A percentile compares a stretch with the other conserved stretches of the same genome.
Conservation (phyloP, 2,888 invertebrate species). For the Tipula lateralis region DNA sequence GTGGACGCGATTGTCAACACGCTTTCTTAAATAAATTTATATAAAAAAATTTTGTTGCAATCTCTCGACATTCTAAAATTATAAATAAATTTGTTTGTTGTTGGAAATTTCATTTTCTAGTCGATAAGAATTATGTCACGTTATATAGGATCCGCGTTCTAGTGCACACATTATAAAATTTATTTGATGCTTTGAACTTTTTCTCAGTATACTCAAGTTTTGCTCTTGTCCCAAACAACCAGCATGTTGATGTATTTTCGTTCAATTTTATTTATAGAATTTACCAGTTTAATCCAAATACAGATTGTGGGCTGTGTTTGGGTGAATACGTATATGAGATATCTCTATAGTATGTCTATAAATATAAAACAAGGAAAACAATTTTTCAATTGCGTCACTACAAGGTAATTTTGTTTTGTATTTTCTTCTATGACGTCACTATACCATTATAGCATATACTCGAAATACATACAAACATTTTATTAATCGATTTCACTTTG, state of each 20-base stretch:
- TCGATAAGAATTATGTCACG: not conserved
- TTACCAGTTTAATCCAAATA: not conserved
- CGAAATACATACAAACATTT: no score
- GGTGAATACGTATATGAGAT: not conserved
- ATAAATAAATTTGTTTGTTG: not conserved
- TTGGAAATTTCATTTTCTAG: not conserved
- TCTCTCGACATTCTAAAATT: conserved; percentile 13
- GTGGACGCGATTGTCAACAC: not conserved
- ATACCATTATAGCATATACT: not conserved
- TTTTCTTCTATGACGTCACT: not conserved
- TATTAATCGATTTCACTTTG: not conserved
- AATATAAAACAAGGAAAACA: not conserved
- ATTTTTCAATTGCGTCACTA: not conserved
- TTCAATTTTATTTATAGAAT: not conserved
- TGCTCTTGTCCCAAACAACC: not conserved
- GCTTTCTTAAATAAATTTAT: not conserved
- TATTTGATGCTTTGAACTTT: not conserved
- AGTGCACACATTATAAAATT: not conserved
- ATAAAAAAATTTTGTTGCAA: not conserved
- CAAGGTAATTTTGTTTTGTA: not conserved
- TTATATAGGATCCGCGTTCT: not conserved
- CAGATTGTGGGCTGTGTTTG: not conserved
- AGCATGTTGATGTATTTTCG: not conserved
- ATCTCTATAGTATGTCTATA: not conserved
- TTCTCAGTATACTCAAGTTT: not conserved